phyloP scores from a whole-genome alignment of 2,797 vertebrate species.

The Anguilla pacifica region DNA sequence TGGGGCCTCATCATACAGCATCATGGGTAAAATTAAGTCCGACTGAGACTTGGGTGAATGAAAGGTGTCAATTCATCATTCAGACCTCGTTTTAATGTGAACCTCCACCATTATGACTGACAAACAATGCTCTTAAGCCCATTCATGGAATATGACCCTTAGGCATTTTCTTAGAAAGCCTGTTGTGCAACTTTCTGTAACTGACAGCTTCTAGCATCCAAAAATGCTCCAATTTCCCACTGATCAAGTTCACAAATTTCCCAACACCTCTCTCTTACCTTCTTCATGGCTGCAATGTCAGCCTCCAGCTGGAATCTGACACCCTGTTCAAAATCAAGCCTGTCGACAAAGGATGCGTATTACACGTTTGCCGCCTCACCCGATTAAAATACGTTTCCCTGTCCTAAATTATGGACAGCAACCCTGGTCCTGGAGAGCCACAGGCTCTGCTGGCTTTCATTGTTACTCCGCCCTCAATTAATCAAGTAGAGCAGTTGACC shows the following conservation, averaged over 20 bases:
- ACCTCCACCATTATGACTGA: neutral
- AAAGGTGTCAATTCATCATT: neutral
- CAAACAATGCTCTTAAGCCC: neutral
- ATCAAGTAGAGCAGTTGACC: no score
- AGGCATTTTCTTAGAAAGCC: neutral
- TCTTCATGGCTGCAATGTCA: slow-evolving; percentile 65
- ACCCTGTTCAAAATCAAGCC: slow-evolving; percentile 66
- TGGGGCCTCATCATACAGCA: neutral
- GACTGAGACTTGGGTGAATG: neutral
- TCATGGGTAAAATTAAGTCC: neutral
- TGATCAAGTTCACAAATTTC: neutral
- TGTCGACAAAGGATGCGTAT: slow-evolving; percentile 26
- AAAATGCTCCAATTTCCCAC: neutral
- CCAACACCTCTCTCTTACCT: slow-evolving; percentile 44
- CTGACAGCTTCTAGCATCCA: neutral
- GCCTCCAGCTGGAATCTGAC: slow-evolving; percentile 67
- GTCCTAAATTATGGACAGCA: no score
- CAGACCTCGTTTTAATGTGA: neutral
- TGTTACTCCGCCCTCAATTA: no score
- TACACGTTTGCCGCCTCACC: neutral
- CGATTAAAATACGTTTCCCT: neutral
- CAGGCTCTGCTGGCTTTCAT: no score
- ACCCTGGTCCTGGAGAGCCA: no score
- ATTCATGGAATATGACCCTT: neutral
- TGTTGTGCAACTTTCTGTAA: neutral